A percentile compares a stretch with the other conserved stretches of the same genome.
Evolutionary conservation across 1,140 invertebrate genomes (phyloP).

Genomic region (Saccostrea echinata): DNA sequence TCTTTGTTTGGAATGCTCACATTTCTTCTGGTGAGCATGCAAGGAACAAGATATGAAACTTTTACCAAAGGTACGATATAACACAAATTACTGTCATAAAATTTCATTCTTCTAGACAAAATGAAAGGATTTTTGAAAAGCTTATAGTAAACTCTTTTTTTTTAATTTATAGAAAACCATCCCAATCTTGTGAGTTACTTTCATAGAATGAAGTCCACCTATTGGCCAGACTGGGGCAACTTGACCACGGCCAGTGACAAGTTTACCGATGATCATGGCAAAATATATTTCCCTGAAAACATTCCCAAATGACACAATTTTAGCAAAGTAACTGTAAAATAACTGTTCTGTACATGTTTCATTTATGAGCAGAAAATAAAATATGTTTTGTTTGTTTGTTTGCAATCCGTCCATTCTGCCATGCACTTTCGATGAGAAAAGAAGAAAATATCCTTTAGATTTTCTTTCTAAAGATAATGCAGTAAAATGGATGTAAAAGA

Average conservation of each 20-base stretch:
- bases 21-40: slow-evolving; percentile 78
- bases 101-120: not conserved
- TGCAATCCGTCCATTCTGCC: no score
- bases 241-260: slow-evolving; percentile 45
- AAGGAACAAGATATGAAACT: slow-evolving; percentile 70
- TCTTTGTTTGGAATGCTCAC: slow-evolving; percentile 79
- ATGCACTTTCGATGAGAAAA: no score
- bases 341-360: not conserved
- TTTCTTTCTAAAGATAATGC: no score
- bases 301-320: not conserved
- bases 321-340: not conserved
- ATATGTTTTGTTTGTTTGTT: no score
- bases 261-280: slow-evolving; percentile 44
- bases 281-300: slow-evolving; percentile 29
- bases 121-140: no score
- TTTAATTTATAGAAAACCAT: slow-evolving; percentile 65
- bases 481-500: no score
- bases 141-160: no score
- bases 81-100: not conserved
- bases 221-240: slow-evolving; percentile 79
- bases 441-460: no score
- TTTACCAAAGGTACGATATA: slow-evolving; percentile 61
- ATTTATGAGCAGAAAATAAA: no score
- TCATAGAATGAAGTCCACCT: slow-evolving; percentile 73
- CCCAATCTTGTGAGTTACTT: slow-evolving; percentile 73